Evolutionary conservation across 2,888 invertebrate species (phyloP), one percentile per base, ranked within the genome.

Genomic region (Poecilobothrus nobilitatus): DNA sequence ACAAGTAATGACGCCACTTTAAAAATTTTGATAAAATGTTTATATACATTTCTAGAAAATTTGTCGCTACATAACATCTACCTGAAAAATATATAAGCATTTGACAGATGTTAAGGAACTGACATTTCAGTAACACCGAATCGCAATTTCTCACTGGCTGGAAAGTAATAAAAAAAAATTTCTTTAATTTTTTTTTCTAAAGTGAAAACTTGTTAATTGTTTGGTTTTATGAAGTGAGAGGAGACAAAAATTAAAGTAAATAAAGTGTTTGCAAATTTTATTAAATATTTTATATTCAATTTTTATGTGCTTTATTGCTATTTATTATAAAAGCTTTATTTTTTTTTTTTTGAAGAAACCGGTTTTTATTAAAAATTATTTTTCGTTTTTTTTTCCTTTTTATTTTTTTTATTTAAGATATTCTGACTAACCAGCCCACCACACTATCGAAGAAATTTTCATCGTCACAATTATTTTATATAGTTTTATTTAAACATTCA

Each of bases 61-160:
- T 37, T 37, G 12, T 27, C 7, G 37, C 37, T 37, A 37, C 37
- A 37, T 10, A 37, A 12, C 37, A 7, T 8, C 8, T 10, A 8
- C 27, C 9, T 37, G 37, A 4, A 8, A 37, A 37, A 37, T 10
- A 5, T 37, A 5, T 37, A 8, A 37, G 7, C 12, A 37, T 8
- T 6, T 53, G 53, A 53, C 53, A 53, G 53, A 12, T 41, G 12
- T 9, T n/a, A 15, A 53, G 15, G 53, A 18, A 18, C 12, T 53
- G 53, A 53, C 53, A 53, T 53, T 53, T 53, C 53, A 53, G 53
- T 53, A 53, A 53, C 53, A 53, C n/a, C 53, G 15, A 53, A 53
- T 53, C 53, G 53, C 53, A 18, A 53, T 18, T 53, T 53, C 53
- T 53, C 53, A 53, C 53, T 53, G 53, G 53, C 53, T 53, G 18